Evolutionary conservation across 2,888 invertebrate species (phyloP), one percentile per base, ranked within the genome.

Genomic region (Orthosia incerta): DNA sequence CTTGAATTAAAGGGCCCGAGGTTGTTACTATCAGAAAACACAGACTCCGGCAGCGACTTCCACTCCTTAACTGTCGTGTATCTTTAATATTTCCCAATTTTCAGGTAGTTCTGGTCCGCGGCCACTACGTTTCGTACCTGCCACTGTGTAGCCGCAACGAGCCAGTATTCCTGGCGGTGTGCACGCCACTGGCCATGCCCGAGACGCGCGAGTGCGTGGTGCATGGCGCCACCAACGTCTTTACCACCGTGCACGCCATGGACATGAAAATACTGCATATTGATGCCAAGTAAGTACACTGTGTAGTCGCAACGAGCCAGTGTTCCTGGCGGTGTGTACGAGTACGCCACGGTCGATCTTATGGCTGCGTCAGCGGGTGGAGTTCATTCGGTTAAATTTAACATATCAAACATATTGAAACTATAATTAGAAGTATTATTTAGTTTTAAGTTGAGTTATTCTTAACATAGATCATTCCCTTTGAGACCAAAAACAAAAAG

Each of bases 211-310:
- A 98, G 95, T 98, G 98, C 96, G 98, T 99, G 85, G 98, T 99
- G 82, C 99, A 99, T 95, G 99, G 99, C 89, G 99, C 99, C 93
- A 99, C 99, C 89, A 99, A 99, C 96, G 98, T 99, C 83, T 99
- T 99, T 97, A 99, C 99, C 90, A 98, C 99, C 74, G 98, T 99
- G 87, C 99, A 99, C 93, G 98, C 98, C 82, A 98, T 99, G 98
- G 99, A 99, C 96, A 99, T 99, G 99, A 98, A 99, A 96, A 99
- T 99, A 95, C 97, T 99, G 88, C 99, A 99, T 94, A 97, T 99
- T 88, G 99, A 99, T 94, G 97, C 98, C 93, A 99, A 99, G 99
- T 99, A 97, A 98, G 98, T 66, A 15, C 39, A 39, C 9, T 39
- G 39, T 39, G 39, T 39, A 39, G 39, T 39, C 39, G 39, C 0